phyloP scores from a whole-genome alignment of 2,113 vertebrate species.

The Hirundichthys speculiger region DNA sequence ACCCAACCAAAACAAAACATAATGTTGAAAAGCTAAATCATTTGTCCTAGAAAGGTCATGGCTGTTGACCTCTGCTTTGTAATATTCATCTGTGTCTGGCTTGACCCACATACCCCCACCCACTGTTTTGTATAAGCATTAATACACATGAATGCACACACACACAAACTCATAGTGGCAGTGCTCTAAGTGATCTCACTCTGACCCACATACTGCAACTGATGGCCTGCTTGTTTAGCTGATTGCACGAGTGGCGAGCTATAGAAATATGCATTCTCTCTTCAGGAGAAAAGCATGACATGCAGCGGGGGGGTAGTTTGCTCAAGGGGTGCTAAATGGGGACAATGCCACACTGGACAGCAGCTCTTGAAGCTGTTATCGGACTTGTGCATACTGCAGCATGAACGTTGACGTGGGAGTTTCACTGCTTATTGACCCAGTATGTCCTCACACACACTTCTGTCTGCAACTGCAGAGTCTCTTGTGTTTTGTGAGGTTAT shows the following conservation, averaged over 20 bases:
- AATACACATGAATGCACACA: conserved; percentile 16
- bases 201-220: conserved; percentile 47
- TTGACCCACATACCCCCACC: conserved; percentile 58
- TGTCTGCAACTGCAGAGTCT: not conserved
- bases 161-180: conserved; percentile 17
- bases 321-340: not conserved
- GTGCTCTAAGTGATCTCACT: conserved; percentile 29
- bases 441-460: not conserved
- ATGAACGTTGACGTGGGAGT: conserved; percentile 21
- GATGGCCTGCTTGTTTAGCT: conserved; percentile 43
- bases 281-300: conserved; percentile 8
- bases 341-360: not conserved
- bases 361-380: conserved; percentile 1
- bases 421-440: conserved; percentile 1
- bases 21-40: not conserved
- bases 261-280: conserved; percentile 32
- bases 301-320: not conserved
- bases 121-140: conserved; percentile 32
- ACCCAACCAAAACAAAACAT: not conserved
- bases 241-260: conserved; percentile 30
- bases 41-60: conserved; percentile 51
- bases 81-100: conserved; percentile 28
- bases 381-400: conserved; percentile 10
- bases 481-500: not conserved
- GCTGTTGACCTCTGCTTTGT: conserved; percentile 37